Base-by-base conservation (phyloP, 2,113 vertebrate species). In the Brachionichthys hirsutus region DNA sequence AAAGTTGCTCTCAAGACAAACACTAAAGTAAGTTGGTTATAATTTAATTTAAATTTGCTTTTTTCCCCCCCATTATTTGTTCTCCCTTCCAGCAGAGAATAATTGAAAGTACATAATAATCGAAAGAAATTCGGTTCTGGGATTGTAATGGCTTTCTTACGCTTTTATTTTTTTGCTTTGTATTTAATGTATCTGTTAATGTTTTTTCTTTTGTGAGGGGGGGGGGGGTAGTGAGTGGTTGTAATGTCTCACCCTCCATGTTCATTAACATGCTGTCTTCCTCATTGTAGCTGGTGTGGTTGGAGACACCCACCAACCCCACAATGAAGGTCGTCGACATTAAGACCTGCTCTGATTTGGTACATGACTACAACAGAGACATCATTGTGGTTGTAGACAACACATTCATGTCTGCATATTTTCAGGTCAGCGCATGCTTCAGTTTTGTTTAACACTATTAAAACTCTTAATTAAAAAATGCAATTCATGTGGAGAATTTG, bases 351-450 rank as follows among this genome's bases (percentile, higher is more conserved):
- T 91, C 95, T 0, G 88, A 92, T 0, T 22, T 84, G 2, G 87
- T 90, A 2, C 94, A 89, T 46, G 38, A 79, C 19, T 83, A 92
- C 53, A 90, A 84, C 11, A 90, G 89, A 58, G 93, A 92, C 52
- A 88, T 94, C 13, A 83, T 98, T 60, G 79, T 99, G 13, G 96
- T 90, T 0, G 94, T 98, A 54, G 97, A 99, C 83, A 99, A 99
- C 83, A 95, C 91, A 43, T 98, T 98, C 49, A 98, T 98, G 96
- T 99, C 97, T 0, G 73, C 97, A 0, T 99, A 94, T 68, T 99
- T 99, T 85, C 96, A 99, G 94, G 97, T 99, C 60, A 74, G 65
- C 10, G 24, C 7, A 17, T 13, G 18, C 51, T 61, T 65, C 11
- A 15, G 4, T 16, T 15, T 62, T 0, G 1, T 62, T 53, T 52